Conservation (phyloP, 2,888 invertebrate species). For the Stenchaetothrips biformis region DNA sequence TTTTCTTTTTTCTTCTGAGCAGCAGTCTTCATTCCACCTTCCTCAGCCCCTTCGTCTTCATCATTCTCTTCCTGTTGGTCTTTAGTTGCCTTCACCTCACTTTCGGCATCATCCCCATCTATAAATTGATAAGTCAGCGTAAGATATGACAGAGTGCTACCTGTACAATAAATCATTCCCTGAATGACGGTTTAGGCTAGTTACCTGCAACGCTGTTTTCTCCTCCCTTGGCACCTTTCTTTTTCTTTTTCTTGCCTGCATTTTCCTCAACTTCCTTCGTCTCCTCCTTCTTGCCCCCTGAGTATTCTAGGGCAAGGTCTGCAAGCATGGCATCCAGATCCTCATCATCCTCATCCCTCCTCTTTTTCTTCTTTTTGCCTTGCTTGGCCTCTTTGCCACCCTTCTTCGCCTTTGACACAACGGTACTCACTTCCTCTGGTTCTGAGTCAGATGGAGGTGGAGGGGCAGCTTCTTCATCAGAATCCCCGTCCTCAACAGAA, state of each 20-base stretch:
- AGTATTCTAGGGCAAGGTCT: slow-evolving; percentile 75
- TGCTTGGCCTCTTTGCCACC: slow-evolving; percentile 5
- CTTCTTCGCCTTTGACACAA: slow-evolving; percentile 29
- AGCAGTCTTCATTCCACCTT: slow-evolving; percentile 66
- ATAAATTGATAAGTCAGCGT: neutral
- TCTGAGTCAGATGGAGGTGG: slow-evolving; percentile 15
- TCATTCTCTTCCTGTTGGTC: slow-evolving; percentile 50
- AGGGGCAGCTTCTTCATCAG: slow-evolving; percentile 29
- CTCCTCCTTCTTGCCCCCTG: slow-evolving; percentile 52
- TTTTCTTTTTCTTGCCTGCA: slow-evolving; percentile 40
- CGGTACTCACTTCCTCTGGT: slow-evolving; percentile 33
- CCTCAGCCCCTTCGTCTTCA: slow-evolving; percentile 55
- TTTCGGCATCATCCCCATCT: too few species aligned
- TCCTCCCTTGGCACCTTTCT: slow-evolving; percentile 45
- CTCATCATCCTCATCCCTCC: slow-evolving; percentile 70
- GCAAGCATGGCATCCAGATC: slow-evolving; percentile 79
- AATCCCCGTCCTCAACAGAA: slow-evolving; percentile 30
- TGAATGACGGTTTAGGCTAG: neutral
- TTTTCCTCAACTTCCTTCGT: slow-evolving; percentile 36
- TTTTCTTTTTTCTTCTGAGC: slow-evolving; percentile 88
- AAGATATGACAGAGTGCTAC: neutral
- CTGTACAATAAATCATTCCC: neutral
- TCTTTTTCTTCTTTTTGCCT: slow-evolving; percentile 56
- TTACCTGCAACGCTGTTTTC: slow-evolving; percentile 48
- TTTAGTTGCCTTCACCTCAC: slow-evolving; percentile 45